phyloP scores from a whole-genome alignment of 2,113 vertebrate genomes.

The Pholis gunnellus region DNA sequence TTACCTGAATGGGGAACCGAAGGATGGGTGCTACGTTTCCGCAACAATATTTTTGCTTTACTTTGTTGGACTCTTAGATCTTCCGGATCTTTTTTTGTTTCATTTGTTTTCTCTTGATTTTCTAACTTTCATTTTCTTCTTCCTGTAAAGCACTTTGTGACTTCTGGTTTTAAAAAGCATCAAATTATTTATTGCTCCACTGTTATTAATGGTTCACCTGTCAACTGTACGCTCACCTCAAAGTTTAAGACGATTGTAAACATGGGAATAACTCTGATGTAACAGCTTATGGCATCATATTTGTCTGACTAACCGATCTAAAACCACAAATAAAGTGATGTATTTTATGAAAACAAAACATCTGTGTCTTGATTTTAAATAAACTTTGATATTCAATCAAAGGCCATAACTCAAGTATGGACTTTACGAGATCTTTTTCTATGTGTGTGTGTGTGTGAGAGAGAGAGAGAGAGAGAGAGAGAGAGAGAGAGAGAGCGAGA shows the following conservation, averaged over 20 bases:
- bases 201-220: background rate
- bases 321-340: conserved; percentile 60
- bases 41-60: background rate
- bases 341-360: conserved; percentile 28
- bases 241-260: background rate
- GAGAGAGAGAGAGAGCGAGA: conserved; percentile 24
- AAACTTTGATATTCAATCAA: background rate
- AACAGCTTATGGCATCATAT: background rate
- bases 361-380: conserved; percentile 30
- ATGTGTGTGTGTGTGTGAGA: background rate
- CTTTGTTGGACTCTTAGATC: background rate
- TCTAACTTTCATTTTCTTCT: background rate
- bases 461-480: conserved; percentile 1
- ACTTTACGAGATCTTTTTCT: conserved; percentile 4
- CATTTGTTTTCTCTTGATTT: background rate
- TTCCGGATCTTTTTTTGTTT: background rate
- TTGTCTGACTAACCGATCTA: conserved; percentile 15
- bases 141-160: background rate
- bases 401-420: conserved; percentile 1
- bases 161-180: background rate
- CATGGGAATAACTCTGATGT: background rate
- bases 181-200: background rate
- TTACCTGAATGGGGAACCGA: background rate
- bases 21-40: background rate
- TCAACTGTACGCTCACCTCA: background rate